Evolutionary conservation across 1,140 invertebrate species (phyloP).

Genomic region (Formica selysi): DNA sequence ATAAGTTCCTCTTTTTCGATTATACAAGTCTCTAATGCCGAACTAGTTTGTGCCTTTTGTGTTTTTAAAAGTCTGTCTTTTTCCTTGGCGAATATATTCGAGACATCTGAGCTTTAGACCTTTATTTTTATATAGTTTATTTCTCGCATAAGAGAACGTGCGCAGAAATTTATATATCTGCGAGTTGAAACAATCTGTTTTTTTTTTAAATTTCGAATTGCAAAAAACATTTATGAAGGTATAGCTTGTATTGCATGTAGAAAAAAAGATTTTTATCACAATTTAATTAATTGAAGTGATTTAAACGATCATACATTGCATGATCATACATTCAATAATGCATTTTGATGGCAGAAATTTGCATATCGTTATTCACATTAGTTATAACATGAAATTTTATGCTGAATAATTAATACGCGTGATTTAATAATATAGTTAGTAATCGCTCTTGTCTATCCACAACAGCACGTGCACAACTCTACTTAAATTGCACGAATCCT

Average conservation of each 20-base stretch:
- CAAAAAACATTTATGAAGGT: background rate
- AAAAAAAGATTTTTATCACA: background rate
- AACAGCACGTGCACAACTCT: conserved; percentile 17
- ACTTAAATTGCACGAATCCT: conserved; percentile 36
- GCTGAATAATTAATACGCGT: conserved; percentile 27
- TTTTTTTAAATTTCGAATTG: background rate
- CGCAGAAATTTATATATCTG: background rate
- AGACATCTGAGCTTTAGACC: background rate
- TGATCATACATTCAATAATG: background rate
- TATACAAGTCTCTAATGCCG: background rate
- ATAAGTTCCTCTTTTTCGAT: background rate
- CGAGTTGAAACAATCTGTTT: too few relatives aligned
- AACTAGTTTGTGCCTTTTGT: background rate
- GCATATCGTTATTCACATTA: conserved; percentile 32
- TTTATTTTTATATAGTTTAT: background rate
- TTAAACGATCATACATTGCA: background rate
- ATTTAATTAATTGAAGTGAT: conserved; percentile 26
- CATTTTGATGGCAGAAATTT: background rate
- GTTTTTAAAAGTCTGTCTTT: conserved; percentile 5
- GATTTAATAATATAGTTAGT: conserved; percentile 22
- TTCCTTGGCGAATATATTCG: background rate
- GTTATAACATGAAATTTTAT: conserved; percentile 5
- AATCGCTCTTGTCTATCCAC: conserved; percentile 29
- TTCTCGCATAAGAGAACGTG: background rate
- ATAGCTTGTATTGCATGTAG: background rate